Evolutionary conservation across 64 coral and sea anemone species (phyloP).

Genomic region (Pocillopora damicornis): DNA sequence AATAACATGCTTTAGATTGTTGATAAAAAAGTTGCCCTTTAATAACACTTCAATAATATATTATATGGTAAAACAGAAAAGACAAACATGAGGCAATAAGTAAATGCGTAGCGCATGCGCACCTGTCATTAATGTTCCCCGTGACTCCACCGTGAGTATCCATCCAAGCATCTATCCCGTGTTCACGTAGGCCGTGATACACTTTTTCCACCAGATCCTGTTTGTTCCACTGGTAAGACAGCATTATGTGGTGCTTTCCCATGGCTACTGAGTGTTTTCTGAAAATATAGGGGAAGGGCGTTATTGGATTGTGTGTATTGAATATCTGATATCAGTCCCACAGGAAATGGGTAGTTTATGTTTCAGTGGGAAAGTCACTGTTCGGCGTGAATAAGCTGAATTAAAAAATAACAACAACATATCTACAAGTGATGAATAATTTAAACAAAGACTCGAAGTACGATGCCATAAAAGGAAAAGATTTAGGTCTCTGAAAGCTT

Average conservation of each 20-base stretch:
- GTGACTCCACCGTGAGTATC: slow-evolving; percentile 61
- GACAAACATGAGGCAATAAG: not conserved
- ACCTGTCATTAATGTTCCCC: slow-evolving; percentile 87
- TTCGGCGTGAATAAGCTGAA: too few species aligned
- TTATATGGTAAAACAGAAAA: not conserved
- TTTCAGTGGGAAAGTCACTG: too few species aligned
- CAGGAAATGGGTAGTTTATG: too few species aligned
- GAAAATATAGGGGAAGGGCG: not conserved
- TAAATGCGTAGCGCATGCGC: slow-evolving; percentile 16
- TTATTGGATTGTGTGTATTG: too few species aligned
- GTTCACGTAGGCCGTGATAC: slow-evolving; percentile 45
- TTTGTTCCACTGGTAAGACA: slow-evolving; percentile 83
- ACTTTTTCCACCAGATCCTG: slow-evolving; percentile 67
- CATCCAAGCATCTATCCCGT: slow-evolving; percentile 77
- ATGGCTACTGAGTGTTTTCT: not conserved
- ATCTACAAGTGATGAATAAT: too few species aligned
- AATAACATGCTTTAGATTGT: too few species aligned
- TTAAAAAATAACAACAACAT: too few species aligned
- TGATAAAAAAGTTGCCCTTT: too few species aligned
- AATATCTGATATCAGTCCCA: not conserved
- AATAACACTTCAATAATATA: too few species aligned
- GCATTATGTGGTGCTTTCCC: slow-evolving; percentile 66
- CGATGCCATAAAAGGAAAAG: too few species aligned
- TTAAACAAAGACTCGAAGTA: too few species aligned
- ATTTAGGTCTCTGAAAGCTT: too few species aligned